A percentile compares a stretch with the other conserved stretches of the same genome.
Conservation (phyloP, 2,797 vertebrate genomes). For the Telmatherina bonti region DNA sequence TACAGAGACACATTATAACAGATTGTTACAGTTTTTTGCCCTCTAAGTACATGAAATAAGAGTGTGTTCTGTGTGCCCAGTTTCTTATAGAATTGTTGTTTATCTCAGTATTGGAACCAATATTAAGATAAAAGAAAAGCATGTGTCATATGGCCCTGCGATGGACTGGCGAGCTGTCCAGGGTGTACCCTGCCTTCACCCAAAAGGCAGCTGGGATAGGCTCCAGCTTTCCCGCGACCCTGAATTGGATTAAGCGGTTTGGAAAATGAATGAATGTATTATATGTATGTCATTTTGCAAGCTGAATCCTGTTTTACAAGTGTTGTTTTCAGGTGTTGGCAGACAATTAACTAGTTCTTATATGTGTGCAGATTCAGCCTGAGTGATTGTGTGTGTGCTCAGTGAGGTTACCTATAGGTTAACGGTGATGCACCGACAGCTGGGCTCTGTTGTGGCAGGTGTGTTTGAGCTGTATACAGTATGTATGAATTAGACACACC, state of each 20-base stretch:
- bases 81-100: neutral
- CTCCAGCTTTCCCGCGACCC: too few species aligned
- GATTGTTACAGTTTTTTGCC: neutral
- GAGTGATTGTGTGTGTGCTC: conserved; percentile 31
- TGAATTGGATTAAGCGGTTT: too few species aligned
- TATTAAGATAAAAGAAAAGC: neutral
- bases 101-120: neutral
- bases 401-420: conserved; percentile 59
- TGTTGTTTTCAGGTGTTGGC: conserved; percentile 66
- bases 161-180: too few species aligned
- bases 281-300: conserved; percentile 19
- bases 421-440: conserved; percentile 78
- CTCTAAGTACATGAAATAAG: neutral
- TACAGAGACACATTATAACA: neutral
- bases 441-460: conserved; percentile 79
- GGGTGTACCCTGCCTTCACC: too few species aligned
- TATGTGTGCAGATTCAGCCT: conserved; percentile 32
- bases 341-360: conserved; percentile 37
- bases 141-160: too few species aligned
- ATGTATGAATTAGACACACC: conserved; percentile 57
- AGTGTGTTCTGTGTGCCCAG: neutral
- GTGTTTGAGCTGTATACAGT: conserved; percentile 54
- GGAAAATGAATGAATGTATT: too few species aligned
- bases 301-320: conserved; percentile 54
- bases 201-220: too few species aligned